Percentiles rank a stretch among this genome's conserved stretches.
Conservation (phyloP, 2,113 vertebrate genomes). For the Ardeotis arabs region DNA sequence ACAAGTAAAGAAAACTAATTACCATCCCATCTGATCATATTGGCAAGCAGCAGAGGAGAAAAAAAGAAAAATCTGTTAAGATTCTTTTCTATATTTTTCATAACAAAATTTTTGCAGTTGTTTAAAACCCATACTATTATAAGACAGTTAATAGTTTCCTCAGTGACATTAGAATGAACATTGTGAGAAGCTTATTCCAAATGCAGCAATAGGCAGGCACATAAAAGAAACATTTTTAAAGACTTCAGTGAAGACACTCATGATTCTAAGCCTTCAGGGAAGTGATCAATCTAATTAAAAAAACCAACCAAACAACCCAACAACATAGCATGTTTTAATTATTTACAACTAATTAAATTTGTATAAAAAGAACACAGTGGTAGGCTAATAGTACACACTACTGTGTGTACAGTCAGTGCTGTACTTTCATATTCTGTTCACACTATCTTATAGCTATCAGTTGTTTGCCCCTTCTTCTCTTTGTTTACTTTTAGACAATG, state of each 20-base stretch:
- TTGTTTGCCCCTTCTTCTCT: background rate
- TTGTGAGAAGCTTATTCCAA: background rate
- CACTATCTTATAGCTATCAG: background rate
- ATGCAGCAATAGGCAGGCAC: background rate
- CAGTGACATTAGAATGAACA: background rate
- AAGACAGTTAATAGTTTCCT: background rate
- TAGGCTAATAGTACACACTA: background rate
- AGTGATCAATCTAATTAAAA: background rate
- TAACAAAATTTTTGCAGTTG: background rate
- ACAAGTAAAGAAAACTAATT: constrained; percentile 76
- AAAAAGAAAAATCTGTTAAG: constrained; percentile 55
- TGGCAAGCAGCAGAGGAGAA: constrained; percentile 77
- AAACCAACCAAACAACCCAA: background rate
- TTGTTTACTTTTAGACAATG: background rate
- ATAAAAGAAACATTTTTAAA: background rate
- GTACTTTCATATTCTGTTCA: background rate
- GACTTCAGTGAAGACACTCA: background rate
- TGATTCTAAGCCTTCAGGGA: background rate
- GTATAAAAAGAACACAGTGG: background rate
- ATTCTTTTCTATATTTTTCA: background rate
- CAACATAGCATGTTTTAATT: background rate
- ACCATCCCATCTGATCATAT: constrained; percentile 95
- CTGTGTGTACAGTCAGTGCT: background rate
- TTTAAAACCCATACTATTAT: background rate
- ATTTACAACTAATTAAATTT: background rate